phyloP scores from a whole-genome alignment of 2,797 vertebrate species.

The Scyliorhinus canicula region DNA sequence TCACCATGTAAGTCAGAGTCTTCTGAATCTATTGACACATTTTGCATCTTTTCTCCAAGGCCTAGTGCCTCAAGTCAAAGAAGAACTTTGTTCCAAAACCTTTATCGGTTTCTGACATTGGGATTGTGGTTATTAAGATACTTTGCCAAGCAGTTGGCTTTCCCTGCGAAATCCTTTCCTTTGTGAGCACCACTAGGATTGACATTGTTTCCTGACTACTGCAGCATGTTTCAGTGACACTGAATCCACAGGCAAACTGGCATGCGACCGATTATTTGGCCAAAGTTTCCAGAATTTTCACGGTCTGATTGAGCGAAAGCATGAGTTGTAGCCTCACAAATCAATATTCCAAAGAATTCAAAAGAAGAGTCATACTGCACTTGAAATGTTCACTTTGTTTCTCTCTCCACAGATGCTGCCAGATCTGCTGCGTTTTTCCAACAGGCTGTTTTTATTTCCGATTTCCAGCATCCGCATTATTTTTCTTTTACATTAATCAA shows the following conservation, averaged over 20 bases:
- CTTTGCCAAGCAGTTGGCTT: neutral
- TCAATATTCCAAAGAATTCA: neutral
- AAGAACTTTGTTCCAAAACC: neutral
- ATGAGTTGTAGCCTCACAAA: neutral
- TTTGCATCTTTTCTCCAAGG: neutral
- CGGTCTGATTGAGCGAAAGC: neutral
- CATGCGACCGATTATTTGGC: neutral
- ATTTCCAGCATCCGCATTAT: no score
- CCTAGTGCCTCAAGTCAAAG: neutral
- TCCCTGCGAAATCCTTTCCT: neutral
- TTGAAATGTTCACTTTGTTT: no score
- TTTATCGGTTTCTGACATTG: neutral
- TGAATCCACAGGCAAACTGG: neutral
- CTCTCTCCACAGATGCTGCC: no score
- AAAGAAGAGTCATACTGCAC: no score
- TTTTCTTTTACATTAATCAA: neutral
- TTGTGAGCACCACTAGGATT: neutral
- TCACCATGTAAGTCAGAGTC: neutral
- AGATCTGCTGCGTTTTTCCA: no score
- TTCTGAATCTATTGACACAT: neutral
- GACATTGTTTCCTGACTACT: neutral
- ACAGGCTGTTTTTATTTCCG: no score
- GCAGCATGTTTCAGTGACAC: neutral
- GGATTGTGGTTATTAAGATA: neutral
- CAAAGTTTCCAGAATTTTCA: neutral